These are phyloP conservation scores for Procavia capensis DNA, from an alignment of 2,113 vertebrate genomes.

Conservation along the genomic window DNA sequence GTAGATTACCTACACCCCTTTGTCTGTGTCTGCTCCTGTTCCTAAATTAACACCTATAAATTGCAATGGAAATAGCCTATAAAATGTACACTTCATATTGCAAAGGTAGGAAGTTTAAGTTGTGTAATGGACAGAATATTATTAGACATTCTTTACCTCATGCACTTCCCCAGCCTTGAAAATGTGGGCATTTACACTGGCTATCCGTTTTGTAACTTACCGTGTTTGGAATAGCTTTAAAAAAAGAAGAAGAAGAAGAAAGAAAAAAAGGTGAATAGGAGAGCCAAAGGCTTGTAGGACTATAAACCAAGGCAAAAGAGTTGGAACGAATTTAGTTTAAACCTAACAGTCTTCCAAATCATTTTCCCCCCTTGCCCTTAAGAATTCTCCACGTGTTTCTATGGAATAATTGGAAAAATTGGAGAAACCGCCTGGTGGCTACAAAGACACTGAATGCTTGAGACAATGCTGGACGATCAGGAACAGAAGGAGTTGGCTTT, in stretches of 20 bases:
- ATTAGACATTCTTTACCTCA: constrained; percentile 39
- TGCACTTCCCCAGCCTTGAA: neutral
- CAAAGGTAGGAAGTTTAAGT: constrained; percentile 73
- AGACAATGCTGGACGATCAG: neutral
- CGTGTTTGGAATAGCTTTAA: neutral
- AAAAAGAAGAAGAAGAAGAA: neutral
- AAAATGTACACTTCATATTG: constrained; percentile 69
- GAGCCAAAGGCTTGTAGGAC: neutral
- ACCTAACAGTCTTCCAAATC: neutral
- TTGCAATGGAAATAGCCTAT: constrained; percentile 65
- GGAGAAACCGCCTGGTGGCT: neutral
- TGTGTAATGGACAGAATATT: constrained; percentile 33
- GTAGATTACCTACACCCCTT: neutral
- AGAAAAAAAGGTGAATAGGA: neutral
- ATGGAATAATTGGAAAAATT: neutral
- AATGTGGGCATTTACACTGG: neutral
- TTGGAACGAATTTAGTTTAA: neutral
- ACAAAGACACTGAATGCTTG: neutral
- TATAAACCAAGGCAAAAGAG: neutral
- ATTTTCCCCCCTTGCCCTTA: neutral
- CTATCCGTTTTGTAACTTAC: neutral
- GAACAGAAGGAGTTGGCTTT: too few relatives aligned
- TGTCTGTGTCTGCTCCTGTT: constrained; percentile 60
- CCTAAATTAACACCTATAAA: constrained; percentile 77
- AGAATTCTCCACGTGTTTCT: constrained; percentile 15